A percentile compares a stretch with the other conserved stretches of the same genome.
Evolutionary conservation across 2,797 vertebrate genomes (phyloP).

Genomic region (Lerista edwardsae): DNA sequence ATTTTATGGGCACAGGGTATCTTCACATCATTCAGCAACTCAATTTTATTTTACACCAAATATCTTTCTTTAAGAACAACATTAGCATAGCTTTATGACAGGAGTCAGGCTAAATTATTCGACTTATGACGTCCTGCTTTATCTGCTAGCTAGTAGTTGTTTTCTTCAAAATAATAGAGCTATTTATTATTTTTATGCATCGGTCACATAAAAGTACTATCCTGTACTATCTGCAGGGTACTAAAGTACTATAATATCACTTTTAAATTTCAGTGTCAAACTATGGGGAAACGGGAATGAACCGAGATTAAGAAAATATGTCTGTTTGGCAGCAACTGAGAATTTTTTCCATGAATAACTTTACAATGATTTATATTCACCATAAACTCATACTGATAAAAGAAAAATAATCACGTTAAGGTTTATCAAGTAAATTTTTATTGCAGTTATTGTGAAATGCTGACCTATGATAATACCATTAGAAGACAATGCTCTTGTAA

Average conservation of each 20-base stretch:
- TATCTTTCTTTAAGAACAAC: not conserved
- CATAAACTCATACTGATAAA: constrained; percentile 25
- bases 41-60: constrained; percentile 5
- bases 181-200: constrained; percentile 28
- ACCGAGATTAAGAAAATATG: constrained; percentile 40
- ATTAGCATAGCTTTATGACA: constrained; percentile 29
- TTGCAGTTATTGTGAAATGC: constrained; percentile 32
- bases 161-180: not conserved
- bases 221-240: constrained; percentile 1
- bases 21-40: not conserved
- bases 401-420: constrained; percentile 24
- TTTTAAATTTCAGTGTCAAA: constrained; percentile 43
- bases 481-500: not conserved
- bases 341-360: constrained; percentile 32
- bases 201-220: constrained; percentile 11
- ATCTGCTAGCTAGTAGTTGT: constrained; percentile 12
- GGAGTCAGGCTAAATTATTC: constrained; percentile 21
- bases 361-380: constrained; percentile 29
- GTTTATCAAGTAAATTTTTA: constrained; percentile 35
- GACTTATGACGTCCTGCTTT: not conserved
- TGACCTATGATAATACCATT: not conserved
- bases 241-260: constrained; percentile 26
- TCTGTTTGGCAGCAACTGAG: constrained; percentile 9
- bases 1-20: not conserved
- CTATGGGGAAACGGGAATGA: constrained; percentile 7